These are phyloP conservation scores for Symphodus melops DNA, from an alignment of 2,113 vertebrate genomes.

Conservation along the genomic window DNA sequence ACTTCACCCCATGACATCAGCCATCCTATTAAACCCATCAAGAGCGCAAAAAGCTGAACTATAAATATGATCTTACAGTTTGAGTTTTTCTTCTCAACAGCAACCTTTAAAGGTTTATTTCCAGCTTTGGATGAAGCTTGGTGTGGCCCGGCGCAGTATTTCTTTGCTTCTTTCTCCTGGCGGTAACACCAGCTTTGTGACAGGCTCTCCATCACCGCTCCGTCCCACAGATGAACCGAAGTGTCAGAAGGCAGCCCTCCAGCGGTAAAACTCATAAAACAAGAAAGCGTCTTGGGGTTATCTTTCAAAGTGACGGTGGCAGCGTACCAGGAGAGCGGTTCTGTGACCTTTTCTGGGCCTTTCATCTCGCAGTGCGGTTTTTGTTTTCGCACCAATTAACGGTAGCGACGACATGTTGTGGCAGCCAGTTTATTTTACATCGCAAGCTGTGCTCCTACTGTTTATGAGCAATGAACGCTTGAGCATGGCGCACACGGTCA, in stretches of 20 bases:
- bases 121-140: background rate
- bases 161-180: slow-evolving; percentile 29
- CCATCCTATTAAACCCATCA: slow-evolving; percentile 11
- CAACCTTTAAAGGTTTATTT: background rate
- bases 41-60: background rate
- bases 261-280: slow-evolving; percentile 56
- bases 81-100: background rate
- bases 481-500: slow-evolving; percentile 62
- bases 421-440: slow-evolving; percentile 78
- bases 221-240: slow-evolving; percentile 52
- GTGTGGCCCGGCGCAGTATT: slow-evolving; percentile 18
- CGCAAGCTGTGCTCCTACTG: slow-evolving; percentile 59
- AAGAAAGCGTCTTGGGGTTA: slow-evolving; percentile 26
- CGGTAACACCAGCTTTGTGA: slow-evolving; percentile 25
- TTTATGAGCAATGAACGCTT: slow-evolving; percentile 73
- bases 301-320: slow-evolving; percentile 46
- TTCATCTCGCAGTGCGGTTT: slow-evolving; percentile 71
- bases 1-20: slow-evolving; percentile 41
- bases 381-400: slow-evolving; percentile 66
- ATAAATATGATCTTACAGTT: background rate
- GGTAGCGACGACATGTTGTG: slow-evolving; percentile 71
- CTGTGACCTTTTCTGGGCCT: slow-evolving; percentile 28
- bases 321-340: slow-evolving; percentile 26
- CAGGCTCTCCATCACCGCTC: slow-evolving; percentile 43
- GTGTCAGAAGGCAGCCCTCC: slow-evolving; percentile 34